These are phyloP conservation scores for Ianthella basta DNA, from an alignment of 37 sponge, comb jelly and placozoan genomes.

Conservation along the genomic window DNA sequence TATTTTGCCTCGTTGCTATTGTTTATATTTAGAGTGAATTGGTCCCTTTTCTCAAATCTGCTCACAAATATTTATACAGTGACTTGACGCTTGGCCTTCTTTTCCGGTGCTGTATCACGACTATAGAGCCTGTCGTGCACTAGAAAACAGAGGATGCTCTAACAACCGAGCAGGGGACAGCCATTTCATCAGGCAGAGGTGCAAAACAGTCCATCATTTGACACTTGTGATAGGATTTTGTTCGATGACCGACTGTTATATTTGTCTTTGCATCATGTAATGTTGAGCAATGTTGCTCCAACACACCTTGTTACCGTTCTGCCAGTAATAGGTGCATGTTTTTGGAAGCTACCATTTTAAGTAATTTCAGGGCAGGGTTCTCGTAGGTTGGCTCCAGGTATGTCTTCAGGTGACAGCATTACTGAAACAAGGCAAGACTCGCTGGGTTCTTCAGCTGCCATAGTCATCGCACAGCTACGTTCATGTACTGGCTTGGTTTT, in stretches of 20 bases:
- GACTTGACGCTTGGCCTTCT: constrained; percentile 48
- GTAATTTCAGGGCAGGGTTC: too few species aligned
- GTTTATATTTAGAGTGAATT: too few species aligned
- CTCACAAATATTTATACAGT: constrained; percentile 32
- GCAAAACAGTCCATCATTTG: background rate
- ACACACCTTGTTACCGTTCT: too few species aligned
- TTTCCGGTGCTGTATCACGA: background rate
- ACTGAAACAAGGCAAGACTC: background rate
- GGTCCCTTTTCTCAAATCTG: too few species aligned
- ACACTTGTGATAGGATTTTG: constrained; percentile 22
- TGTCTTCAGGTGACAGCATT: background rate
- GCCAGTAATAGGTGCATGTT: too few species aligned
- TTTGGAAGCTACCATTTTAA: too few species aligned
- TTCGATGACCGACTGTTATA: constrained; percentile 41
- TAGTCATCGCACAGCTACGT: background rate
- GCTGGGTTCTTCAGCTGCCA: background rate
- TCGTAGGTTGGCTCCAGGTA: background rate
- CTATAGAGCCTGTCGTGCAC: too few species aligned
- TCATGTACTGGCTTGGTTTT: background rate
- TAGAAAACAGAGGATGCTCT: background rate
- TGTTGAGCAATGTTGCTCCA: too few species aligned
- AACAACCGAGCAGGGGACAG: background rate
- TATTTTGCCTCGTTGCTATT: too few species aligned
- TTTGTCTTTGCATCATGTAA: constrained; percentile 50
- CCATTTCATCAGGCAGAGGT: background rate